A percentile compares a stretch with the other conserved stretches of the same genome.
These are phyloP conservation scores for Acronicta aceris DNA, from an alignment of 2,888 invertebrate genomes.

Conservation along the genomic window DNA sequence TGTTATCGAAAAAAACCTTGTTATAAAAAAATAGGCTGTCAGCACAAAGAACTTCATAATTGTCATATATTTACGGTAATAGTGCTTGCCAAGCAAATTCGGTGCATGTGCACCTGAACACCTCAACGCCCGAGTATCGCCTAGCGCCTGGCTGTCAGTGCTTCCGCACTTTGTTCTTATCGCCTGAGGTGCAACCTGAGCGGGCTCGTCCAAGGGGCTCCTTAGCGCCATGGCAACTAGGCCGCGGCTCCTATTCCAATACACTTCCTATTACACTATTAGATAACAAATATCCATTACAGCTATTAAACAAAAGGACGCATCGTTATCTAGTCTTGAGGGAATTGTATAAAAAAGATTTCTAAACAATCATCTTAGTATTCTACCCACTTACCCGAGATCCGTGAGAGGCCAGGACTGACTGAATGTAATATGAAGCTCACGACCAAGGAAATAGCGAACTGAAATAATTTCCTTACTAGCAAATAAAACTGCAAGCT, in stretches of 20 bases:
- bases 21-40: too few relatives aligned
- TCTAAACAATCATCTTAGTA: slow-evolving; percentile 47
- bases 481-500: slow-evolving; percentile 54
- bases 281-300: slow-evolving; percentile 34
- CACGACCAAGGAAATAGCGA: slow-evolving; percentile 55
- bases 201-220: slow-evolving; percentile 22
- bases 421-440: slow-evolving; percentile 56
- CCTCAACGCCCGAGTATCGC: slow-evolving; percentile 12
- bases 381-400: slow-evolving; percentile 61
- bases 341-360: slow-evolving; percentile 25
- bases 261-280: slow-evolving; percentile 57
- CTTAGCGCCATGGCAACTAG: slow-evolving; percentile 74
- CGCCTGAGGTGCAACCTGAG: slow-evolving; percentile 47
- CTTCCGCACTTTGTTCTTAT: slow-evolving; percentile 53
- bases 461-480: slow-evolving; percentile 49
- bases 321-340: slow-evolving; percentile 16
- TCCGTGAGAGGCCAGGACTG: slow-evolving; percentile 58
- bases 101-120: slow-evolving; percentile 26
- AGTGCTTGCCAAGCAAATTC: slow-evolving; percentile 12
- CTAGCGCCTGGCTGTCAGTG: slow-evolving; percentile 3
- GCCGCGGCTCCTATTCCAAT: slow-evolving; percentile 58
- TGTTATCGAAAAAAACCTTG: too few relatives aligned
- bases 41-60: too few relatives aligned
- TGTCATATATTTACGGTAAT: slow-evolving; percentile 26
- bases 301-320: slow-evolving; percentile 24